These are phyloP conservation scores for Osmoderma eremita DNA, from an alignment of 2,888 invertebrate species.

Conservation along the genomic window DNA sequence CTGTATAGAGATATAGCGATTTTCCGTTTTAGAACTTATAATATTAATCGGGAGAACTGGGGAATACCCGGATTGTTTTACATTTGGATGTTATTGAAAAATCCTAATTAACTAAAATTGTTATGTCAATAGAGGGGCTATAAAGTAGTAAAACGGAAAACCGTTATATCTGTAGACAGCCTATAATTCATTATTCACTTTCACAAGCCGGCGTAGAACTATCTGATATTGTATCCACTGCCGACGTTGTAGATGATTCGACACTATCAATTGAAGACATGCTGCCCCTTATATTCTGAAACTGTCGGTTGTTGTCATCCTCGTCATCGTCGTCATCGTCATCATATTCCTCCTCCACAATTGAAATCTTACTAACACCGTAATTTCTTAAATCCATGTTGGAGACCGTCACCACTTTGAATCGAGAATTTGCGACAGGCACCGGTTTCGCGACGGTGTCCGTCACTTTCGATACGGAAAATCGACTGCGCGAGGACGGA, in stretches of 20 bases:
- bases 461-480: constrained; percentile 46
- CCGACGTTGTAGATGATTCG: constrained; percentile 42
- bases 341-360: constrained; percentile 31
- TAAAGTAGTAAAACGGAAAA: too few species aligned
- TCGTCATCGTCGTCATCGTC: constrained; percentile 16
- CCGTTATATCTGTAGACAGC: too few species aligned
- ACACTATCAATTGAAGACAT: constrained; percentile 48
- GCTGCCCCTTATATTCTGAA: constrained; percentile 48
- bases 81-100: too few species aligned
- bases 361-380: constrained; percentile 11
- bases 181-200: constrained; percentile 38
- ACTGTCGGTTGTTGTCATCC: constrained; percentile 27
- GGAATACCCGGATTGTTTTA: too few species aligned
- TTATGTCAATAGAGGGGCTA: too few species aligned
- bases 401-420: constrained; percentile 43
- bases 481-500: constrained; percentile 42
- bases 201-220: constrained; percentile 30
- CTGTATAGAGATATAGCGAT: too few species aligned
- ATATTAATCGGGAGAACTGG: too few species aligned
- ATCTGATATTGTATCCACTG: constrained; percentile 16
- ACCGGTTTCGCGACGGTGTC: constrained; percentile 39
- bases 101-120: too few species aligned
- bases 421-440: constrained; percentile 39
- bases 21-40: too few species aligned
- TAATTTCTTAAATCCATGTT: constrained; percentile 12